These are phyloP conservation scores for Herpetotheres cachinnans DNA, from an alignment of 2,113 vertebrate genomes.

Conservation along the genomic window DNA sequence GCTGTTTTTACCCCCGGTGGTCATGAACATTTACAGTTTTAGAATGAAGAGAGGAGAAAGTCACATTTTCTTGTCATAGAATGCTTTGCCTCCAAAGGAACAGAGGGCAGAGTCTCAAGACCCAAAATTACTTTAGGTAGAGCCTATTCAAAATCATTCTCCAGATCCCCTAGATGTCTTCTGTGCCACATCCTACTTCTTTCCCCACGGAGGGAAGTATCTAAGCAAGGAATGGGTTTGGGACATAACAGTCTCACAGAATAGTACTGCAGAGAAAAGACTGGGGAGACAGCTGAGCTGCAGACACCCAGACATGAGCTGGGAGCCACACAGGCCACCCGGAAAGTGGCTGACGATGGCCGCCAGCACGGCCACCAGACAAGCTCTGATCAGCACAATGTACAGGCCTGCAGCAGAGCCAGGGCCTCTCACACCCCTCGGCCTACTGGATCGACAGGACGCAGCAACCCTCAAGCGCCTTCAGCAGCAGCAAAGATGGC, in stretches of 20 bases:
- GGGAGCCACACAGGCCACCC: rapidly evolving
- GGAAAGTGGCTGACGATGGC: rapidly evolving
- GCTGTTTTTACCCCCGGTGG: background rate
- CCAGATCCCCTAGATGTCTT: background rate
- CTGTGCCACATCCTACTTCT: background rate
- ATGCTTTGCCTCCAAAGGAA: background rate
- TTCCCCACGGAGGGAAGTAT: rapidly evolving
- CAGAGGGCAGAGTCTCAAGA: background rate
- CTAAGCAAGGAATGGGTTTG: background rate
- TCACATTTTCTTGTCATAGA: background rate
- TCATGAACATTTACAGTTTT: background rate
- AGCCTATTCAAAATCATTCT: too few species aligned
- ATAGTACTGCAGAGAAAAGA: rapidly evolving
- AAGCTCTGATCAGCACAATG: rapidly evolving
- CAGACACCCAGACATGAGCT: rapidly evolving
- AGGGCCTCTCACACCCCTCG: background rate
- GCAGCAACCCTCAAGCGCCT: background rate
- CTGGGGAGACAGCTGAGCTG: rapidly evolving
- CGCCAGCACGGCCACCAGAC: rapidly evolving
- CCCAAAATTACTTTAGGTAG: background rate
- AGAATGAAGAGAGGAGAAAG: background rate
- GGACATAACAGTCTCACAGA: rapidly evolving
- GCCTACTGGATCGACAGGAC: rapidly evolving
- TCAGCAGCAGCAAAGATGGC: too few species aligned
- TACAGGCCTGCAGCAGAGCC: background rate